Conservation (phyloP, 2,888 invertebrate species). For the Sicus ferrugineus region DNA sequence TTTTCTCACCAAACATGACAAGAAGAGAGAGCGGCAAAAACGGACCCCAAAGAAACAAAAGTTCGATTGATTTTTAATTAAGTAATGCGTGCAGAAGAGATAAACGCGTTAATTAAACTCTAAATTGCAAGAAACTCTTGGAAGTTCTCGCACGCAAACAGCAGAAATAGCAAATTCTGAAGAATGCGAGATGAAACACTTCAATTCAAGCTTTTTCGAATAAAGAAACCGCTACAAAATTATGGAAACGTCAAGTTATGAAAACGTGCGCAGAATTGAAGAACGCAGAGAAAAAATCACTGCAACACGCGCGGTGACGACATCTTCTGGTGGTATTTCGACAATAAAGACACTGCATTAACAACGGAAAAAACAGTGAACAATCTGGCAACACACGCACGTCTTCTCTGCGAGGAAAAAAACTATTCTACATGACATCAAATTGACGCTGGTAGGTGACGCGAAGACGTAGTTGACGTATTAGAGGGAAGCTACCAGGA, state of each 20-base stretch:
- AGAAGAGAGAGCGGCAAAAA: conserved; percentile 11
- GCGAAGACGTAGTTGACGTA: conserved; percentile 6
- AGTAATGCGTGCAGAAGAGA: conserved; percentile 45
- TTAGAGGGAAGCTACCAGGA: not conserved
- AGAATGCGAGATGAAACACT: too few relatives aligned
- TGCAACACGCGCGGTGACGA: too few relatives aligned
- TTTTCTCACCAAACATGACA: not conserved
- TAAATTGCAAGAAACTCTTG: too few relatives aligned
- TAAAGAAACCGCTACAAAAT: not conserved
- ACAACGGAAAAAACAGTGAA: too few relatives aligned
- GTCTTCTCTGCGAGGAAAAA: too few relatives aligned
- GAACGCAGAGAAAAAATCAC: too few relatives aligned
- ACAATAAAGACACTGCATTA: too few relatives aligned
- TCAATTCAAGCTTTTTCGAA: not conserved
- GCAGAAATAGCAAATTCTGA: too few relatives aligned
- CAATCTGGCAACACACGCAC: too few relatives aligned
- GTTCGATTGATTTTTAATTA: conserved; percentile 50
- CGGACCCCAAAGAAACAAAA: conserved; percentile 38
- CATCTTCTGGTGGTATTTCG: too few relatives aligned
- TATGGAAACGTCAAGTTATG: not conserved
- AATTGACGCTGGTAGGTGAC: conserved; percentile 32
- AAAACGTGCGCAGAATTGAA: conserved; percentile 12
- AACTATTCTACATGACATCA: conserved; percentile 23
- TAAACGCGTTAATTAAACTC: too few relatives aligned
- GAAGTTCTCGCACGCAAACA: too few relatives aligned